Percentiles rank a stretch among this genome's conserved stretches.
These are phyloP conservation scores for Pinna nobilis DNA, from an alignment of 1,140 invertebrate species.

Conservation along the genomic window DNA sequence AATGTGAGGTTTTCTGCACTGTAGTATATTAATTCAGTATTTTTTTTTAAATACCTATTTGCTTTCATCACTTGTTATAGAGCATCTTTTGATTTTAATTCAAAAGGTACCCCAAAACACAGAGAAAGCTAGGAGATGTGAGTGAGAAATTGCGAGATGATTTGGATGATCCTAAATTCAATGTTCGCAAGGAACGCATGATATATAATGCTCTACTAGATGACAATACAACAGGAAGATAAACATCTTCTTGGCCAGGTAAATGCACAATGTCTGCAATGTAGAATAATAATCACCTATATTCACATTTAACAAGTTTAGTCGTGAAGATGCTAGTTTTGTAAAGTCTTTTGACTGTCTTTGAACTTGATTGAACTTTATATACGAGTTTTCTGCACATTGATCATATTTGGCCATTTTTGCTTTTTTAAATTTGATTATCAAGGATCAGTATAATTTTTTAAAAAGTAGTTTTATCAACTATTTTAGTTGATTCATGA, in stretches of 20 bases:
- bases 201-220: conserved; percentile 23
- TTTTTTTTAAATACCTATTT: too few relatives aligned
- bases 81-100: neutral
- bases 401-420: neutral
- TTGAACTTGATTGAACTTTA: too few relatives aligned
- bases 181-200: conserved; percentile 2
- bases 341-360: too few relatives aligned
- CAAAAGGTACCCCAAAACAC: conserved; percentile 15
- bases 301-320: too few relatives aligned
- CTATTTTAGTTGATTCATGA: conserved; percentile 23
- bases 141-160: conserved; percentile 17
- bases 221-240: conserved; percentile 17
- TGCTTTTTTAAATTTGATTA: neutral
- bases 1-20: too few relatives aligned
- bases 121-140: conserved; percentile 9
- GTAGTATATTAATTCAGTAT: too few relatives aligned
- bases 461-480: neutral
- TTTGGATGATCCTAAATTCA: neutral
- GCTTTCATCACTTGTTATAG: too few relatives aligned
- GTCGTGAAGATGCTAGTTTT: too few relatives aligned
- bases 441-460: neutral
- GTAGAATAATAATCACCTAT: too few relatives aligned
- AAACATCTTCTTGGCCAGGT: conserved; percentile 32
- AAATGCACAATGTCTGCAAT: too few relatives aligned
- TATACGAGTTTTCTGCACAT: too few relatives aligned